Evolutionary conservation across 1,140 invertebrate genomes (phyloP).

Genomic region (Sminthurinus signatus): DNA sequence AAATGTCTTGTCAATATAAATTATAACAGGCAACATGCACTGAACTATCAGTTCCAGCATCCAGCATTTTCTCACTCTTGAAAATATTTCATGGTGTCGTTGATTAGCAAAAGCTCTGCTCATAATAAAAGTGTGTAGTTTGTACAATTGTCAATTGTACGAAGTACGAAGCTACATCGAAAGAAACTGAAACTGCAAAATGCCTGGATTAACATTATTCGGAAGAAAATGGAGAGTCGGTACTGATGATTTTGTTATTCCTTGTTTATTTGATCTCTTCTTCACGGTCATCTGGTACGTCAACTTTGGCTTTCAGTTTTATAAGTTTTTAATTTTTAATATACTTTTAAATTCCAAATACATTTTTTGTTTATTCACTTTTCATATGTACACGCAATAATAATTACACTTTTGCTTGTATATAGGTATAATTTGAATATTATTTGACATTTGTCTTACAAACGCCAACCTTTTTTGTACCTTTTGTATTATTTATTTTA

Average conservation of each 20-base stretch:
- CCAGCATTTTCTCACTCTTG: too few relatives aligned
- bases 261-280: slow-evolving; percentile 48
- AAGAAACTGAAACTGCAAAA: slow-evolving; percentile 37
- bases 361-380: too few relatives aligned
- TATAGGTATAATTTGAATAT: not conserved
- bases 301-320: not conserved
- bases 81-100: too few relatives aligned
- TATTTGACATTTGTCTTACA: not conserved
- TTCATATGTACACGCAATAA: not conserved
- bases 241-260: slow-evolving; percentile 53
- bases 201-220: slow-evolving; percentile 54
- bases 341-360: not conserved
- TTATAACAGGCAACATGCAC: too few relatives aligned
- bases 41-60: too few relatives aligned
- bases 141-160: too few relatives aligned
- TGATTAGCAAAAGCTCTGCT: too few relatives aligned
- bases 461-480: not conserved
- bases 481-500: too few relatives aligned
- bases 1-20: too few relatives aligned
- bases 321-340: not conserved
- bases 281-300: slow-evolving; percentile 51
- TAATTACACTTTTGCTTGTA: not conserved
- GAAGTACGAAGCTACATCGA: too few relatives aligned
- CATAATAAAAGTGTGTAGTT: too few relatives aligned
- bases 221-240: slow-evolving; percentile 51